Evolutionary conservation across 64 coral and sea anemone species (phyloP).

Genomic region (Stichodactyla mertensii): DNA sequence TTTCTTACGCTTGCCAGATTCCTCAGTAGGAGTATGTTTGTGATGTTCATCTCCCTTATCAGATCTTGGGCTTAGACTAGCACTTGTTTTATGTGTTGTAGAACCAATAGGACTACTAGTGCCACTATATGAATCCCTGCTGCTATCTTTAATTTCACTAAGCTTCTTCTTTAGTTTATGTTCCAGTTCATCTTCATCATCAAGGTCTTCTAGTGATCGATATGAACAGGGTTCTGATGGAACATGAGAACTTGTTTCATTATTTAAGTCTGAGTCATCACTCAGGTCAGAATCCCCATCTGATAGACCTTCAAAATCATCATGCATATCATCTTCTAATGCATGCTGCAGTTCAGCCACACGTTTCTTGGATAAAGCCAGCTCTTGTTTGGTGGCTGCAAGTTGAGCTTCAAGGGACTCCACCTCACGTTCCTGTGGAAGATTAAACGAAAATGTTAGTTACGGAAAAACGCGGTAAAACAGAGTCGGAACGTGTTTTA

Average conservation of each 20-base stretch:
- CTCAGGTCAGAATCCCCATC: conserved; percentile 70
- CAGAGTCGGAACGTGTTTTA: background rate
- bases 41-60: background rate
- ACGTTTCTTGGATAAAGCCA: conserved; percentile 79
- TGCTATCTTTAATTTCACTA: background rate
- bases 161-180: conserved; percentile 16
- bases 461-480: background rate
- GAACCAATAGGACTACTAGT: background rate
- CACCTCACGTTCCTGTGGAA: conserved; percentile 69
- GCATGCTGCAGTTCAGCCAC: conserved; percentile 86
- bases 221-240: conserved; percentile 90
- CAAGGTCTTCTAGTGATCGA: conserved; percentile 83
- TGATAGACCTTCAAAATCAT: conserved; percentile 55
- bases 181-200: conserved; percentile 69
- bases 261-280: conserved; percentile 51
- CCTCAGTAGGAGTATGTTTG: background rate
- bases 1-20: background rate
- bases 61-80: conserved; percentile 2
- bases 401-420: conserved; percentile 67
- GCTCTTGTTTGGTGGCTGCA: conserved; percentile 73
- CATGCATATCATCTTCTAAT: conserved; percentile 87
- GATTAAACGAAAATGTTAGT: background rate
- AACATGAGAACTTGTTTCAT: conserved; percentile 35
- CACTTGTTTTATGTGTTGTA: background rate
- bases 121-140: background rate